Conservation (phyloP, 2,113 vertebrate species). For the Pomatostomus ruficeps region DNA sequence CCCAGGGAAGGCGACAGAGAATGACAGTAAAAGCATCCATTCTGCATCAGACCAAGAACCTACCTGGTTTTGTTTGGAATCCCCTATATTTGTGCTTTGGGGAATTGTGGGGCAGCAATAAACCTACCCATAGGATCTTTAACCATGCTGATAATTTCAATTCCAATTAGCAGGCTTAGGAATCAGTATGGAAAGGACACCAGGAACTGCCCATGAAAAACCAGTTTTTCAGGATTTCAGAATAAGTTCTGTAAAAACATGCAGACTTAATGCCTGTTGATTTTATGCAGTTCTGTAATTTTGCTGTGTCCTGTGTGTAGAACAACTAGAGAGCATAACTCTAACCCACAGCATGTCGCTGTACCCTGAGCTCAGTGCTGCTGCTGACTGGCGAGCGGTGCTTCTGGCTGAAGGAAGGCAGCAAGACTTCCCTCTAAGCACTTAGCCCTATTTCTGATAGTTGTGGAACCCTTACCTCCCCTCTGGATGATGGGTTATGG, state of each 20-base stretch:
- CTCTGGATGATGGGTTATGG: not conserved
- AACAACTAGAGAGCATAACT: not conserved
- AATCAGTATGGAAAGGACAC: not conserved
- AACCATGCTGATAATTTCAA: not conserved
- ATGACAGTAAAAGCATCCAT: not conserved
- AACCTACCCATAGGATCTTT: not conserved
- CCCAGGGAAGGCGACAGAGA: not conserved
- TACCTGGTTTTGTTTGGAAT: not conserved
- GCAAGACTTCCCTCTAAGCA: not conserved
- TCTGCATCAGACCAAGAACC: not conserved
- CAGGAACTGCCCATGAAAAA: not conserved
- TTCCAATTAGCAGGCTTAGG: not conserved
- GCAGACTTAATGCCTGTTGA: not conserved
- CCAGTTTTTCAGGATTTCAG: not conserved
- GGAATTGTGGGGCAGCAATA: not conserved
- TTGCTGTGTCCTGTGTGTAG: not conserved
- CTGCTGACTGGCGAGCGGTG: fast-evolving
- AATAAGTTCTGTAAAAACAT: not conserved
- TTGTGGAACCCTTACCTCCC: not conserved
- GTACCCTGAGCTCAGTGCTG: fast-evolving
- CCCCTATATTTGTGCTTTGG: fast-evolving
- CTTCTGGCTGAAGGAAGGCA: not conserved
- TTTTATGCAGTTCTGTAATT: not conserved
- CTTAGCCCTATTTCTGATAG: not conserved
- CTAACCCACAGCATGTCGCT: not conserved